Conservation (phyloP, 1,140 invertebrate species). For the Psix sp. region DNA sequence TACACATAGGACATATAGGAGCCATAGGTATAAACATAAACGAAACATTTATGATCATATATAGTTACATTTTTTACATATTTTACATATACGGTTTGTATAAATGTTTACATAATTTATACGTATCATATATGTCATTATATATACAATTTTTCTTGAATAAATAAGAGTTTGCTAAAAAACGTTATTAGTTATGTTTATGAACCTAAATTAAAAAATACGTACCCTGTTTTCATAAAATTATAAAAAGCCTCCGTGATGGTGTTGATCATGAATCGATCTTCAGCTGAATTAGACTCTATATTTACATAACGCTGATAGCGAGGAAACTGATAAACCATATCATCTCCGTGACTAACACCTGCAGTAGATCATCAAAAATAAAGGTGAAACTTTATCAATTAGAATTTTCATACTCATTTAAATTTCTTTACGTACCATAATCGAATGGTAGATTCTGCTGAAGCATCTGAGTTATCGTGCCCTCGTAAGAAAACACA, state of each 20-base stretch:
- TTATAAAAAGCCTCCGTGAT: constrained; percentile 75
- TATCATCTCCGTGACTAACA: constrained; percentile 74
- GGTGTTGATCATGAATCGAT: constrained; percentile 69
- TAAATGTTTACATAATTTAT: too few relatives aligned
- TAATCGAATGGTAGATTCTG: constrained; percentile 29
- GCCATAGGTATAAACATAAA: too few relatives aligned
- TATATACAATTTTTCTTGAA: too few relatives aligned
- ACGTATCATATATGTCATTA: too few relatives aligned
- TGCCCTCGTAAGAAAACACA: constrained; percentile 66
- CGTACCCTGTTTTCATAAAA: constrained; percentile 74
- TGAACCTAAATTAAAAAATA: constrained; percentile 11
- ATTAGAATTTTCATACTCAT: too few relatives aligned
- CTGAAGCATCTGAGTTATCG: constrained; percentile 51
- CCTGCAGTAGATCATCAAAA: constrained; percentile 61
- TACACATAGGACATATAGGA: too few relatives aligned
- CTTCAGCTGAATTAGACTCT: constrained; percentile 58
- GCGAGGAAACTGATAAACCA: constrained; percentile 74
- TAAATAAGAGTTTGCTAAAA: constrained; percentile 1
- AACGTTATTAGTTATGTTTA: not conserved
- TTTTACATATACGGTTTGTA: too few relatives aligned
- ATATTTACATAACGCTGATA: constrained; percentile 47
- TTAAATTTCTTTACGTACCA: too few relatives aligned
- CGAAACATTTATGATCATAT: too few relatives aligned
- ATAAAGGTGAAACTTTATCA: too few relatives aligned
- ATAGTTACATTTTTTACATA: too few relatives aligned